Conservation (phyloP, 2,888 invertebrate species). For the Sisyra nigra region DNA sequence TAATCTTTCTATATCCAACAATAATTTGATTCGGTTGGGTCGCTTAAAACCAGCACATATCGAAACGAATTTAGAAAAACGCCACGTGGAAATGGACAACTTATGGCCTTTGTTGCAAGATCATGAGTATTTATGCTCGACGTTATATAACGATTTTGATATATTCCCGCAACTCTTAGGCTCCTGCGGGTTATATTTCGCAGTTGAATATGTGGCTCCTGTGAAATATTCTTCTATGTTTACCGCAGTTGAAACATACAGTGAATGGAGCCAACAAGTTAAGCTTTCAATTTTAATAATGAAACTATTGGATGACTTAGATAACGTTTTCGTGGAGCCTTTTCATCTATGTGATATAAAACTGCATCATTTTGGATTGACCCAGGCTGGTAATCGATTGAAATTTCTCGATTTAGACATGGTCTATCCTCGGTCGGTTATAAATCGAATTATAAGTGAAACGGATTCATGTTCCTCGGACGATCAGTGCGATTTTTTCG, state of each 20-base stretch:
- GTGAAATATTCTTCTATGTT: slow-evolving; percentile 34
- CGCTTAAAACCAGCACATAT: slow-evolving; percentile 29
- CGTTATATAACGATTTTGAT: slow-evolving; percentile 38
- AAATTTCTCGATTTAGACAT: slow-evolving; percentile 47
- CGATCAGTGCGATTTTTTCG: slow-evolving; percentile 48
- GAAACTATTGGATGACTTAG: slow-evolving; percentile 40
- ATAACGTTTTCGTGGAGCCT: slow-evolving; percentile 38
- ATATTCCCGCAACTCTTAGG: slow-evolving; percentile 48
- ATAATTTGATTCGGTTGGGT: slow-evolving; percentile 31
- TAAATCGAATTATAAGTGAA: slow-evolving; percentile 30
- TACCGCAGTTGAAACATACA: slow-evolving; percentile 32
- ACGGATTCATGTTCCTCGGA: slow-evolving; percentile 32
- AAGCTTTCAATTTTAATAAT: slow-evolving; percentile 41
- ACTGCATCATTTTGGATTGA: slow-evolving; percentile 45
- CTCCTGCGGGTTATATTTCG: slow-evolving; percentile 46
- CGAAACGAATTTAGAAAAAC: slow-evolving; percentile 23
- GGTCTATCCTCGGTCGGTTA: slow-evolving; percentile 37
- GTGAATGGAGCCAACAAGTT: slow-evolving; percentile 38
- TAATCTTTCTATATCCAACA: slow-evolving; percentile 33
- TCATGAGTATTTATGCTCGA: slow-evolving; percentile 46
- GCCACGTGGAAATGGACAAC: slow-evolving; percentile 38
- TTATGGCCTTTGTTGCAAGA: slow-evolving; percentile 46
- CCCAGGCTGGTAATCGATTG: slow-evolving; percentile 30
- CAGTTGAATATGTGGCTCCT: slow-evolving; percentile 43
- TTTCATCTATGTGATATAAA: slow-evolving; percentile 53